Percentiles rank a stretch among this genome's conserved stretches.
These are phyloP conservation scores for Actinostola sp. DNA, from an alignment of 92 coral and sea anemone genomes.

Conservation along the genomic window DNA sequence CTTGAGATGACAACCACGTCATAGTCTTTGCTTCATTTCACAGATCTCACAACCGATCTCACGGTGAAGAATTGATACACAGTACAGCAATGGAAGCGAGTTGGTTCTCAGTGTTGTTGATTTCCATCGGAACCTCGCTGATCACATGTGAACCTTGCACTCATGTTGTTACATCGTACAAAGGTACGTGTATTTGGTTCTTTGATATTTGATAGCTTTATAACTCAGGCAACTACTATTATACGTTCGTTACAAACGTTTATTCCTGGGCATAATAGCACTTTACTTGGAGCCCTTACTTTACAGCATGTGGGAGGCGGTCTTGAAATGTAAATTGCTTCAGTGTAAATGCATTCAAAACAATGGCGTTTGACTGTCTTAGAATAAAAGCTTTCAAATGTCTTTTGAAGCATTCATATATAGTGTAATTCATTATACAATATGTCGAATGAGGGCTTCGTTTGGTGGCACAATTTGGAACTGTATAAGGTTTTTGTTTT, in stretches of 20 bases:
- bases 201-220: conserved; percentile 22
- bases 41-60: conserved; percentile 21
- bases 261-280: neutral
- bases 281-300: neutral
- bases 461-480: neutral
- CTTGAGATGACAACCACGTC: conserved; percentile 23
- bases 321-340: conserved; percentile 5
- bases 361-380: neutral
- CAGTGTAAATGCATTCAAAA: conserved; percentile 3
- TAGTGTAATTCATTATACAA: neutral
- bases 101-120: neutral
- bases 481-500: neutral
- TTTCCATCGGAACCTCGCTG: neutral
- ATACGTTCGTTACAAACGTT: no score
- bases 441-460: conserved; percentile 4
- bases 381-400: neutral
- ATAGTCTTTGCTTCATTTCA: conserved; percentile 14
- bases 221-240: neutral
- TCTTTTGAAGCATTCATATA: neutral
- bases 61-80: conserved; percentile 10
- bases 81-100: conserved; percentile 7
- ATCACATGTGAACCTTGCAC: conserved; percentile 17
- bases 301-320: conserved; percentile 9
- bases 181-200: conserved; percentile 14
- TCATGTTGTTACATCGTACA: conserved; percentile 15